Evolutionary conservation across 2,888 invertebrate genomes (phyloP).

Genomic region (Petrolisthes cinctipes): DNA sequence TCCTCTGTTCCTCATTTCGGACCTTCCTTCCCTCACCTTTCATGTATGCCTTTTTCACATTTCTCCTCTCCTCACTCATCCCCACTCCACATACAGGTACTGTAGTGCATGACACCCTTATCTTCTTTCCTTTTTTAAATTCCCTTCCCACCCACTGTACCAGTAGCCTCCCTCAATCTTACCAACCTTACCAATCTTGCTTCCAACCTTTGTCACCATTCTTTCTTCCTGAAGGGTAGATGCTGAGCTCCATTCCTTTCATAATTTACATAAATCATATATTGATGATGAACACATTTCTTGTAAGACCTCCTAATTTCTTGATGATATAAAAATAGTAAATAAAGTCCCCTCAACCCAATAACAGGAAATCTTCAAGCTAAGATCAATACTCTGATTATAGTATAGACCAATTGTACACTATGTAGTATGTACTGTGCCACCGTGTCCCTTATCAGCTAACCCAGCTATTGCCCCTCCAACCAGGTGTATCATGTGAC

Average conservation of each 20-base stretch:
- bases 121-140: neutral
- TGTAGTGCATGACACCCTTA: neutral
- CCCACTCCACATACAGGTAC: neutral
- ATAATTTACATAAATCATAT: no score
- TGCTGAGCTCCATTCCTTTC: no score
- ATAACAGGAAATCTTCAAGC: no score
- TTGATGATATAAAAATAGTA: no score
- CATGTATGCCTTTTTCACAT: neutral
- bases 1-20: neutral
- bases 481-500: conserved; percentile 71
- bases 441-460: neutral
- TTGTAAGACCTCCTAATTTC: no score
- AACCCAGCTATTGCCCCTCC: conserved; percentile 3
- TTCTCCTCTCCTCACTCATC: neutral
- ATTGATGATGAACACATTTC: no score
- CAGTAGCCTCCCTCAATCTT: neutral
- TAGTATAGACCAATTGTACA: neutral
- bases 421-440: neutral
- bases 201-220: neutral
- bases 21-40: neutral
- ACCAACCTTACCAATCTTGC: neutral
- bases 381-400: no score
- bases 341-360: no score
- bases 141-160: neutral
- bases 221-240: neutral